A percentile compares a stretch with the other conserved stretches of the same genome.
phyloP scores from a whole-genome alignment of 2,113 vertebrate genomes.

The Mastomys natalensis region DNA sequence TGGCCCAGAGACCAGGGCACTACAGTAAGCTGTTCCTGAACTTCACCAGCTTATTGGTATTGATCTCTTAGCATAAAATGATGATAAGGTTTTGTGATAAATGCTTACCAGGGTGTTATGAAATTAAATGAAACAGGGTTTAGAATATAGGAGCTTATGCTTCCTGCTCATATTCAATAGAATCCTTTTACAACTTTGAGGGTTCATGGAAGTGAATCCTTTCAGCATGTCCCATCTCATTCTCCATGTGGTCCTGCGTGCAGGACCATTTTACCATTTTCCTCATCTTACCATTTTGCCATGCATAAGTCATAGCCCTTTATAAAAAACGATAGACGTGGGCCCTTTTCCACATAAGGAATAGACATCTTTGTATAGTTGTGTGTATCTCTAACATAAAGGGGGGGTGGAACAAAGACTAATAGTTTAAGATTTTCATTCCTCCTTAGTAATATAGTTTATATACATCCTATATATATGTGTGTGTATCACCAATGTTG shows the following conservation, averaged over 20 bases:
- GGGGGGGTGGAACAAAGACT: not conserved
- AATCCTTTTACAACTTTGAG: not conserved
- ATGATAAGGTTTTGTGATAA: not conserved
- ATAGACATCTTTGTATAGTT: conserved; percentile 17
- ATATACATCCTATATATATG: not conserved
- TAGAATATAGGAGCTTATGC: not conserved
- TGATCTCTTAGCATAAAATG: conserved; percentile 27
- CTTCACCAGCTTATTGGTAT: conserved; percentile 16
- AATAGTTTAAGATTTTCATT: conserved; percentile 43
- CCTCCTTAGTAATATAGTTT: conserved; percentile 42
- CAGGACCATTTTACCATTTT: not conserved
- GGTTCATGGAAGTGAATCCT: not conserved
- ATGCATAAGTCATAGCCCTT: conserved; percentile 15
- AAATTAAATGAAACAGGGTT: conserved; percentile 15
- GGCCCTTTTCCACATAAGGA: conserved; percentile 12
- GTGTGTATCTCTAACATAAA: conserved; percentile 29
- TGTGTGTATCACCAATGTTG: not conserved
- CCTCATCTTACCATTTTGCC: not conserved
- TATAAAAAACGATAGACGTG: not conserved
- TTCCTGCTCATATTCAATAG: conserved; percentile 6
- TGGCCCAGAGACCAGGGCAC: not conserved
- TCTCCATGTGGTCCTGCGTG: not conserved
- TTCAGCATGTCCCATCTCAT: not conserved
- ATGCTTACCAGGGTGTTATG: not conserved
- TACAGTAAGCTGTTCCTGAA: conserved; percentile 9